Conservation (phyloP, 2,888 invertebrate species). For the Drosophila affinis region DNA sequence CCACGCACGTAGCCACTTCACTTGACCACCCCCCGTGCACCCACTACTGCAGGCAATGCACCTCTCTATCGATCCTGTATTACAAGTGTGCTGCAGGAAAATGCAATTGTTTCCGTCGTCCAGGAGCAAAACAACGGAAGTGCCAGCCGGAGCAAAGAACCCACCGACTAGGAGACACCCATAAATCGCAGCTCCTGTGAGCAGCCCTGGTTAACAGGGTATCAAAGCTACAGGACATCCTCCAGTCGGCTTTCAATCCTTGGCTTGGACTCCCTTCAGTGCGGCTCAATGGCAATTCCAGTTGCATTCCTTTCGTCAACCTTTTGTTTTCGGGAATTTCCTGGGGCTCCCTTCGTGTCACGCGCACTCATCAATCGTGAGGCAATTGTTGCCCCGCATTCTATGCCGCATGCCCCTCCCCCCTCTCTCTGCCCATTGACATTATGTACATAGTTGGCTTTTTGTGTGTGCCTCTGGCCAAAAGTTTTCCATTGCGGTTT, state of each 20-base stretch:
- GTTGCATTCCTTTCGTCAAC: not conserved
- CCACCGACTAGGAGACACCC: not conserved
- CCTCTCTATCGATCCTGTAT: not conserved
- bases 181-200: too few relatives aligned
- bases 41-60: not conserved
- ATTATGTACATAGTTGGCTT: too few relatives aligned
- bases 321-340: conserved; percentile 16
- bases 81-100: not conserved
- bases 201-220: too few relatives aligned
- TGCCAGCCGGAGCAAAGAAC: not conserved
- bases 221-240: not conserved
- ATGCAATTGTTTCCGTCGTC: not conserved
- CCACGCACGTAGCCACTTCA: too few relatives aligned
- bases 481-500: conserved; percentile 43
- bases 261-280: not conserved
- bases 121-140: not conserved
- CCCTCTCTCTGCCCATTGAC: too few relatives aligned
- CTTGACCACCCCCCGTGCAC: not conserved
- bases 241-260: not conserved
- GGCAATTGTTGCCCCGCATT: not conserved
- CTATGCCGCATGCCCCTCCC: too few relatives aligned
- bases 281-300: not conserved
- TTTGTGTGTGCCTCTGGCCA: conserved; percentile 10
- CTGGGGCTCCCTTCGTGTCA: conserved; percentile 44
- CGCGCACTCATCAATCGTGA: conserved; percentile 40